Base-by-base conservation (phyloP, 2,113 vertebrate genomes). In the Pomatostomus ruficeps region DNA sequence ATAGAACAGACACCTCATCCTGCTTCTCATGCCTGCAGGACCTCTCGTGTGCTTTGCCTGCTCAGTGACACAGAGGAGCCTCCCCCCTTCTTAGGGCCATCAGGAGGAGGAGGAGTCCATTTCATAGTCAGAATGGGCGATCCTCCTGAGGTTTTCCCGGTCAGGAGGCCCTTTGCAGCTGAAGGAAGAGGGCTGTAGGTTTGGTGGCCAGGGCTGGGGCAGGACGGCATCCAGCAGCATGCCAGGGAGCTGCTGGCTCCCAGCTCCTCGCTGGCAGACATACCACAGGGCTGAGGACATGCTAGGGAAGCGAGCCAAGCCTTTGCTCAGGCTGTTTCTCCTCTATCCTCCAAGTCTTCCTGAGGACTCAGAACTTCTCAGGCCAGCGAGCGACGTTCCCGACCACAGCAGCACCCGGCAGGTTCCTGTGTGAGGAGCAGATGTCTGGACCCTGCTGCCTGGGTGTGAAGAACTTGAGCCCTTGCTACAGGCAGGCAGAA, bases 391-490 rank as follows among this genome's bases (percentile, higher is more conserved):
- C 59, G 28, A 80, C 63, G 33, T 95, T 94, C 62, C 96, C 75
- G 0, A 66, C 93, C 0, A 42, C 91, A 14, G 82, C 89, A 5
- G 42, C 31, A 2, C 84, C 91, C 1, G 59, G 92, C 40, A 88
- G 85, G 36, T 95, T 89, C 93, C 79, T 95, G 42, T 96, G 79
- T 46, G 96, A 96, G 57, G 86, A 97, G 51, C 86, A 94, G 73
- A 96, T 95, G 83, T 62, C 94, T 33, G 89, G 92, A 70, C 85
- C 96, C 55, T 97, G 87, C 76, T 97, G 96, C 89, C 91, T 97
- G 59, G 74, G 89, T 24, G 51, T 96, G 91, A 92, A 95, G 82
- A 78, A 91, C 66, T 77, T 95, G 49, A 93, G 76, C 46, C 73
- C 85, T 55, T 91, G 66, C 57, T 82, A 77, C 67, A 83, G 95